These are phyloP conservation scores for Gymnocheta viridis DNA, from an alignment of 2,888 invertebrate species.

Conservation along the genomic window DNA sequence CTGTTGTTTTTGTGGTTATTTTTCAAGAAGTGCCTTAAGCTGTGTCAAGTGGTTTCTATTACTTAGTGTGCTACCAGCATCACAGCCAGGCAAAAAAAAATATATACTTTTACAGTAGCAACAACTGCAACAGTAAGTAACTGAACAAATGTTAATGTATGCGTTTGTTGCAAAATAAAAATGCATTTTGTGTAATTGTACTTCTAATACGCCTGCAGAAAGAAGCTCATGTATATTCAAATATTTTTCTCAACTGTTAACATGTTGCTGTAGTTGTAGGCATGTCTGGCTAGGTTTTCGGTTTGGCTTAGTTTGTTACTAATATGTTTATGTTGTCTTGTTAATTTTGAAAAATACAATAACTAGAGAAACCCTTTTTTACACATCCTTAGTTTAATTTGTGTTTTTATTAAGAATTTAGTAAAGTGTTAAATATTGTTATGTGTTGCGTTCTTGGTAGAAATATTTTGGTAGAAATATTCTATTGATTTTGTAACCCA, in stretches of 20 bases:
- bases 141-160: neutral
- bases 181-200: constrained; percentile 44
- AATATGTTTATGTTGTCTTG: neutral
- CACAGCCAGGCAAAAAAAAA: constrained; percentile 23
- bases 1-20: constrained; percentile 38
- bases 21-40: constrained; percentile 44
- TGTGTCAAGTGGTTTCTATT: constrained; percentile 57
- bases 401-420: constrained; percentile 30
- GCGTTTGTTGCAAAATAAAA: neutral
- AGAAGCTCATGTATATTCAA: neutral
- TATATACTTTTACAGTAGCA: neutral
- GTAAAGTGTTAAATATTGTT: constrained; percentile 39
- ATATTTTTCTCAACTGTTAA: no score
- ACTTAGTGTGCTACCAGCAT: constrained; percentile 31
- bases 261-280: no score
- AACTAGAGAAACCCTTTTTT: neutral
- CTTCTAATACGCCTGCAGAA: neutral
- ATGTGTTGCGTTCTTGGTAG: constrained; percentile 8
- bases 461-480: no score
- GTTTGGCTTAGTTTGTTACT: neutral
- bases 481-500: neutral
- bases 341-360: neutral
- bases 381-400: constrained; percentile 55
- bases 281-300: constrained; percentile 14
- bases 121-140: neutral